Percentiles rank a stretch among this genome's conserved stretches.
Conservation (phyloP, 2,113 vertebrate species). For the Cyprinodon tularosa region DNA sequence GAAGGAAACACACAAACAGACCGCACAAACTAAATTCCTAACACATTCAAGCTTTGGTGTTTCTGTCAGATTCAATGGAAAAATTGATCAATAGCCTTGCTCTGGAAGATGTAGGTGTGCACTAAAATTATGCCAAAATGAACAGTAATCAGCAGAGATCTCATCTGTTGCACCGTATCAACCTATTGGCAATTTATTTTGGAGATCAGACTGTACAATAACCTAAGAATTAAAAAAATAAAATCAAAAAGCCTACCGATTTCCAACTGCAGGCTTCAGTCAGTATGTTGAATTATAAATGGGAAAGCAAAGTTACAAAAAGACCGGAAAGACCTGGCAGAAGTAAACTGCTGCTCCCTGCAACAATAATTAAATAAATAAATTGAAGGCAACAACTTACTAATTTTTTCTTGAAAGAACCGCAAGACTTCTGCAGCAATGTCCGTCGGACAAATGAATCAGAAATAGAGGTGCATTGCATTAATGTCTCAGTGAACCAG, state of each 20-base stretch:
- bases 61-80: too few relatives aligned
- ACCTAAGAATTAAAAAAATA: neutral
- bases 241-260: neutral
- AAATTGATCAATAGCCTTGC: neutral
- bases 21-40: too few relatives aligned
- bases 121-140: neutral
- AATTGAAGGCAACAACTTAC: neutral
- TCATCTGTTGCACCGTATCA: too few relatives aligned
- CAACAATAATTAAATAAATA: neutral
- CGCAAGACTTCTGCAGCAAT: neutral
- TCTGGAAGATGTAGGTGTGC: neutral
- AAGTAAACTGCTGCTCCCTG: neutral
- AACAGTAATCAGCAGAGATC: neutral
- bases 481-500: constrained; percentile 24
- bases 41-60: too few relatives aligned
- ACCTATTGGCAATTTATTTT: too few relatives aligned
- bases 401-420: neutral
- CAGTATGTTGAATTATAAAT: neutral
- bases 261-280: neutral
- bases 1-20: too few relatives aligned
- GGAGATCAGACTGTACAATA: too few relatives aligned
- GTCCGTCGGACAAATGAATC: neutral
- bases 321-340: neutral
- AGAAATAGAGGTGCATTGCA: neutral
- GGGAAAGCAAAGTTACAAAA: neutral